Conservation (phyloP, 1,140 invertebrate species). For the Anastrepha obliqua region DNA sequence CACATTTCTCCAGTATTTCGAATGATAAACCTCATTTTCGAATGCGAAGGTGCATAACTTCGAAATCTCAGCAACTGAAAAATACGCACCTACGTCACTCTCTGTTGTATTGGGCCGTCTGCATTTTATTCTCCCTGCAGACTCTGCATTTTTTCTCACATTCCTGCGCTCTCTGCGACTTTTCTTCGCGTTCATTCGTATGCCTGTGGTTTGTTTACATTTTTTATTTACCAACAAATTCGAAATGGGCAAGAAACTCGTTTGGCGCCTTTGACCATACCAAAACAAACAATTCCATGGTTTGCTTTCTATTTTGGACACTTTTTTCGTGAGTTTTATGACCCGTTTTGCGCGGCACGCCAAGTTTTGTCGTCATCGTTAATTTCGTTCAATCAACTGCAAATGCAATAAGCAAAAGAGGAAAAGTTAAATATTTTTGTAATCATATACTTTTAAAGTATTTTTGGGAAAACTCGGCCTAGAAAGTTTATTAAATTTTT, state of each 20-base stretch:
- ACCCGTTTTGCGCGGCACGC: background rate
- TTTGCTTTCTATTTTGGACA: background rate
- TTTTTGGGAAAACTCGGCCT: background rate
- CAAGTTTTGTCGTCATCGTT: conserved; percentile 15
- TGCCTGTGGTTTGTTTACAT: conserved; percentile 24
- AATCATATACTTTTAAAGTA: background rate
- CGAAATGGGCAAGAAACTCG: conserved; percentile 2
- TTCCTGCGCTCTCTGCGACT: background rate
- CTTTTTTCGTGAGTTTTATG: conserved; percentile 7
- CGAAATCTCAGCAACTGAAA: background rate
- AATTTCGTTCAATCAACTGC: conserved; percentile 1
- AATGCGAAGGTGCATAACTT: background rate
- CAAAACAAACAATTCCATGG: background rate
- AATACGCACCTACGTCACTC: background rate
- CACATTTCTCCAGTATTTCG: background rate
- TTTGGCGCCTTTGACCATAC: conserved; percentile 26
- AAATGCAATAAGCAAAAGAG: background rate
- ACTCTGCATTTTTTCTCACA: background rate
- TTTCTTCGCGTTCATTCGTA: background rate
- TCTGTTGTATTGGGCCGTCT: background rate
- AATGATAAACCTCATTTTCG: background rate
- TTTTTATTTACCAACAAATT: conserved; percentile 48
- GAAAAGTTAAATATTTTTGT: background rate
- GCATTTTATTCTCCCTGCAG: background rate
- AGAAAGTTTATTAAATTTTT: background rate